phyloP scores from a whole-genome alignment of 2,888 invertebrate species.

The Ecdyonurus torrentis region DNA sequence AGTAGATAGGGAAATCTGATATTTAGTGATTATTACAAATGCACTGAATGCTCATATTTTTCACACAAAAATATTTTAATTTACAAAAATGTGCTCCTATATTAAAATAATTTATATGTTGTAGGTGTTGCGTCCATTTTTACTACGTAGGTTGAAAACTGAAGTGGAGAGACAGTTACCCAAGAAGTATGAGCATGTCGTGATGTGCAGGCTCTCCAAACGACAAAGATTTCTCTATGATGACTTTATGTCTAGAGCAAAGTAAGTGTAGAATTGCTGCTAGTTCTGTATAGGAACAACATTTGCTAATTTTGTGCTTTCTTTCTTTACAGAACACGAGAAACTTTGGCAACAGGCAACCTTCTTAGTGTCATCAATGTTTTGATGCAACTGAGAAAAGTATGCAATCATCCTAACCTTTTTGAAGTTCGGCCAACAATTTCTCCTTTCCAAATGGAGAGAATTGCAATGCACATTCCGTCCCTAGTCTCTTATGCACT shows the following conservation, averaged over 20 bases:
- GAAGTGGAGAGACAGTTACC: slow-evolving; percentile 98
- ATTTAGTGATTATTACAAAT: neutral
- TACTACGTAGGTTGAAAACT: slow-evolving; percentile 75
- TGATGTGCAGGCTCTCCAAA: slow-evolving; percentile 86
- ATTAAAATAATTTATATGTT: too few species aligned
- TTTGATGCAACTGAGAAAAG: slow-evolving; percentile 91
- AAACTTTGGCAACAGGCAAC: slow-evolving; percentile 85
- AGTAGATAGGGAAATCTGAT: neutral
- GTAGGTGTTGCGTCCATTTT: slow-evolving; percentile 83
- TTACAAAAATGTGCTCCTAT: neutral
- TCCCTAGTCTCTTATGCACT: slow-evolving; percentile 51
- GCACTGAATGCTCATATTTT: neutral
- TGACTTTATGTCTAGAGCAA: slow-evolving; percentile 95
- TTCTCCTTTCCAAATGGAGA: slow-evolving; percentile 82
- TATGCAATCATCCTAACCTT: slow-evolving; percentile 95
- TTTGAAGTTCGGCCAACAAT: slow-evolving; percentile 92
- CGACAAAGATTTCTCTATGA: slow-evolving; percentile 95
- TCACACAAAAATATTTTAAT: neutral
- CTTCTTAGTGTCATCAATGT: slow-evolving; percentile 90
- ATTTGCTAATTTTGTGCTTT: slow-evolving; percentile 3
- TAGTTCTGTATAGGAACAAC: neutral
- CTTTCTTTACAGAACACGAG: slow-evolving; percentile 53
- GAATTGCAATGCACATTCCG: slow-evolving; percentile 50
- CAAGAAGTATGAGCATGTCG: slow-evolving; percentile 87
- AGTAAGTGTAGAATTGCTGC: slow-evolving; percentile 41